These are phyloP conservation scores for Chesias legatella DNA, from an alignment of 2,888 invertebrate species.

Conservation along the genomic window DNA sequence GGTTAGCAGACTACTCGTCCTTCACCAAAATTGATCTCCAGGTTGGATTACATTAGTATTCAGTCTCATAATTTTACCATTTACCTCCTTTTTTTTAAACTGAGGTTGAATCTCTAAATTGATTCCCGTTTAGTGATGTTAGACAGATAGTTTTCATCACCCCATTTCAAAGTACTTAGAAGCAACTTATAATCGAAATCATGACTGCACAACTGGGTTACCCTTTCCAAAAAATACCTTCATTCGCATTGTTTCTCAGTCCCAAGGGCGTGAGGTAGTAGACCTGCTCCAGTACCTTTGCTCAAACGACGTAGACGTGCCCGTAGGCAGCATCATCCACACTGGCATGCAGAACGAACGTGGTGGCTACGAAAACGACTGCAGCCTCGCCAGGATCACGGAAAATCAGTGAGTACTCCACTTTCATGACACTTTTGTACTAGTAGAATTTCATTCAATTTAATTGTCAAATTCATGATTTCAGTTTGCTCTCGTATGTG, in stretches of 20 bases:
- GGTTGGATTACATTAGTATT: conserved; percentile 79
- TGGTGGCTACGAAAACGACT: conserved; percentile 99
- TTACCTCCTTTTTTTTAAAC: no score
- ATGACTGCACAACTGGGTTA: no score
- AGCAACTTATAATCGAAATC: no score
- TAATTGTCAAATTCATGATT: no score
- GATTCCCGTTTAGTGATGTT: no score
- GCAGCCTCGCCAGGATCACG: conserved; percentile 93
- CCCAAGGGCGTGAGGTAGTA: conserved; percentile 93
- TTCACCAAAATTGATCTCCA: conserved; percentile 97
- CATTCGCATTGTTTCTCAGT: conserved; percentile 76
- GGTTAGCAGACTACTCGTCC: conserved; percentile 97
- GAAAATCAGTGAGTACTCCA: conserved; percentile 92
- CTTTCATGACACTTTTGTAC: no score
- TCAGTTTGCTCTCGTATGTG: no score
- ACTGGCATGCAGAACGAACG: conserved; percentile 98
- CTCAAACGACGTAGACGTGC: conserved; percentile 97
- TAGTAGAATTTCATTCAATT: no score
- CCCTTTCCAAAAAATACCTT: neutral
- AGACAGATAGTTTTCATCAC: no score
- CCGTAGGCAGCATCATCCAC: conserved; percentile 95
- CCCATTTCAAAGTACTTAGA: no score
- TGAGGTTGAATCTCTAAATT: no score
- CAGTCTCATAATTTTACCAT: no score
- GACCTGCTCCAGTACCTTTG: conserved; percentile 95